Conservation (phyloP, 2,113 vertebrate species). For the Coryphaenoides rupestris region DNA sequence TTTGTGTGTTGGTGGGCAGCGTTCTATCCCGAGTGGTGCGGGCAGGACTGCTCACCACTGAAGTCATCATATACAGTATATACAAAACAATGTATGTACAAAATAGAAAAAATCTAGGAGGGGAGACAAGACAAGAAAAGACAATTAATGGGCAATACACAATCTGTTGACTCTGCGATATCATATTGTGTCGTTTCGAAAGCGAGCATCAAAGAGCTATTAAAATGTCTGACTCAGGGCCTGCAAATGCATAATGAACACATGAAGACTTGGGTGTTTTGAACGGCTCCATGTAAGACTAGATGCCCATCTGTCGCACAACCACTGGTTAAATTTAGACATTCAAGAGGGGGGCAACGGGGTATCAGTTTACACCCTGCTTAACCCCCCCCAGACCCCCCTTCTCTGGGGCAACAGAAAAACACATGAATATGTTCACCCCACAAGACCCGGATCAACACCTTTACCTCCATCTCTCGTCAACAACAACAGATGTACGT, state of each 20-base stretch:
- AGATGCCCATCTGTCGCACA: constrained; percentile 60
- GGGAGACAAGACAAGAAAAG: not conserved
- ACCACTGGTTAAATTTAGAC: constrained; percentile 72
- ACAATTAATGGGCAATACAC: not conserved
- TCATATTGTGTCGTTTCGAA: not conserved
- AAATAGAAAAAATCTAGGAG: constrained; percentile 96
- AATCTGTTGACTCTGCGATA: not conserved
- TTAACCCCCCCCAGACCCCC: constrained; percentile 19
- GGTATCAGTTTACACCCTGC: constrained; percentile 70
- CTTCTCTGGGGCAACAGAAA: constrained; percentile 36
- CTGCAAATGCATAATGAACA: constrained; percentile 14
- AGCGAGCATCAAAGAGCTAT: not conserved
- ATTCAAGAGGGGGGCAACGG: constrained; percentile 48
- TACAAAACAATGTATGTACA: constrained; percentile 99
- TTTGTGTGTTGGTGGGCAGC: constrained; percentile 79
- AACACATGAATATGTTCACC: constrained; percentile 32
- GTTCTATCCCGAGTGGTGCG: constrained; percentile 87
- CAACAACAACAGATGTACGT: not conserved
- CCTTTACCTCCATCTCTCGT: too few relatives aligned
- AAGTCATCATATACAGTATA: constrained; percentile 99
- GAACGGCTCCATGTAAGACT: constrained; percentile 67
- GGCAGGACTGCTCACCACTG: constrained; percentile 88
- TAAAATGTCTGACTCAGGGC: not conserved
- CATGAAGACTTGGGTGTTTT: constrained; percentile 28
- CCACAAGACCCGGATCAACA: not conserved